Evolutionary conservation across 1,140 invertebrate genomes (phyloP), one percentile per base, ranked within the genome.

Genomic region (Calliopsis andreniformis): DNA sequence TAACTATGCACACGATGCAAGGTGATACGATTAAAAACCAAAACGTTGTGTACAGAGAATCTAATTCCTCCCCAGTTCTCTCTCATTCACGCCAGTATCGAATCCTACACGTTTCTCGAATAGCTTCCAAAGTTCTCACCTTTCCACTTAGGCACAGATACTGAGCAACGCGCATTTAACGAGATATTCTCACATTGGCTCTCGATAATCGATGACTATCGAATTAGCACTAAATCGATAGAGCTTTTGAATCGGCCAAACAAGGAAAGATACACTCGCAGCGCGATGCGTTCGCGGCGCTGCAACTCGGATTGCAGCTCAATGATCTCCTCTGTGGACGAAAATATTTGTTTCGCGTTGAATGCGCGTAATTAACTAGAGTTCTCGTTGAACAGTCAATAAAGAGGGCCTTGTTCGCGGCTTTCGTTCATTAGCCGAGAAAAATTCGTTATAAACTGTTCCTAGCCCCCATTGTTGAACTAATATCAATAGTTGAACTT

Each of bases 311-410:
- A 55, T 64, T 64, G 45, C 43, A 20, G 16, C 2, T 32, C 53
- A 23, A n/a, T 8, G 45, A 51, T 51, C 63, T 51, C 45, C n/a
- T 66, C 58, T 69, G 51, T n/a, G 35, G 51, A 10, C 25, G 39
- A 69, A 69, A 56, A 69, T 69, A 69, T 56, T 69, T 69, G 35
- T 20, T 25, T 69, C 58, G 51, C 32, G 39, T 43, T 12, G 35
- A 35, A 42, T 12, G 18, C 32, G 49, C 43, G 66, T 69, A 58
- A 69, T 69, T 69, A 69, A 18, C 66, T 12, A 14, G 35, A 23
- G 39, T 69, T 56, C 53, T 25, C 35, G 35, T 43, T 43, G 51
- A 56, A 56, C 30, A 28, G n/a, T 25, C 39, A 47, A 69, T 56
- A 69, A 69, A 56, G 66, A 45, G 66, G 18, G 28, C 39, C 30